These are phyloP conservation scores for Dinothrombium tinctorium DNA, from an alignment of 1,140 invertebrate genomes.

Conservation along the genomic window DNA sequence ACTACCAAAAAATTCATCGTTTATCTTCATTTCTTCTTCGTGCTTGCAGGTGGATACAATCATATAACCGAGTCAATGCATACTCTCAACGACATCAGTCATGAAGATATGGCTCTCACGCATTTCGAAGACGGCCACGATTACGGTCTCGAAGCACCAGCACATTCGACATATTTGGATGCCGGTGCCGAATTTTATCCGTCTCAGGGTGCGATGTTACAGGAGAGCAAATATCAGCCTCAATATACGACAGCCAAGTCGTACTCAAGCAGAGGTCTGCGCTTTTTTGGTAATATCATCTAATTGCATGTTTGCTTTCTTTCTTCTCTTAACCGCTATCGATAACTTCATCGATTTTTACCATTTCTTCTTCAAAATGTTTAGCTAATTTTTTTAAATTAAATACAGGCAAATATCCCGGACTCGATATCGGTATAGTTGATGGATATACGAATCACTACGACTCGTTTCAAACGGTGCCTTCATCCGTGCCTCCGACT, in stretches of 20 bases:
- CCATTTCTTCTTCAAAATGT: neutral
- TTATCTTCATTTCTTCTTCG: too few relatives aligned
- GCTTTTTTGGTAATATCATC: neutral
- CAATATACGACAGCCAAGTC: conserved; percentile 2
- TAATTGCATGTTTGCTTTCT: neutral
- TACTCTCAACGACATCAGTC: conserved; percentile 15
- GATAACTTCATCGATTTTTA: neutral
- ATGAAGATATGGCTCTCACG: conserved; percentile 15
- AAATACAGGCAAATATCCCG: conserved; percentile 11
- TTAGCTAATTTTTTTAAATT: neutral
- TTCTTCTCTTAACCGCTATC: neutral
- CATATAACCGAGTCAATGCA: conserved; percentile 23
- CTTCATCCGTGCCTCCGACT: conserved; percentile 27
- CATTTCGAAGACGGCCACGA: conserved; percentile 36
- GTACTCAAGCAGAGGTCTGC: neutral
- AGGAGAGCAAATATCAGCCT: conserved; percentile 21
- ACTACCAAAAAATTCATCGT: too few relatives aligned
- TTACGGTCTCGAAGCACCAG: conserved; percentile 31
- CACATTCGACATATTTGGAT: conserved; percentile 24
- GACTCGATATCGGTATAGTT: conserved; percentile 32
- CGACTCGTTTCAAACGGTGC: conserved; percentile 58
- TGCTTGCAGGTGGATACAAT: conserved; percentile 15
- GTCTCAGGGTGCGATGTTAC: conserved; percentile 22
- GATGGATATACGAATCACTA: conserved; percentile 31
- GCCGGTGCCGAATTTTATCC: conserved; percentile 46